Base-by-base conservation (phyloP, 2,113 vertebrate species). In the Brevimyrus niger region DNA sequence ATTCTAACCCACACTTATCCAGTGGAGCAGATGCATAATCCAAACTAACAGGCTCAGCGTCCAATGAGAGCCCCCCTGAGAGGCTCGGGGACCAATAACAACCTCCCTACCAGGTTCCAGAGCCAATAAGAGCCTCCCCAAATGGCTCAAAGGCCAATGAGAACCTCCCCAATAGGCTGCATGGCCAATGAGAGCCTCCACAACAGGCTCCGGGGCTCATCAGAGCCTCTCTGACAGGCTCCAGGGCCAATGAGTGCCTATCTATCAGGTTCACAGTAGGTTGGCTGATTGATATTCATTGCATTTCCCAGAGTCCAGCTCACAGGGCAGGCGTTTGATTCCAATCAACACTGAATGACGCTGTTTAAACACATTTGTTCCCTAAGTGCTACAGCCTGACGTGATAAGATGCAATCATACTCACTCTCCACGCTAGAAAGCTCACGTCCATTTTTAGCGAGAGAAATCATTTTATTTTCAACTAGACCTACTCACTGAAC, bases 271-370 rank as follows among this genome's bases (percentile, higher is more conserved):
- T 80, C 35, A 31, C 73, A 19, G 73, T 80, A 42, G 47, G 17
- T 86, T 82, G 55, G 38, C 21, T 31, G 53, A 85, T 85, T 61
- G 82, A 85, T 17, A 85, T 38, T 85, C 42, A n/a, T 38, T 21
- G 13, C 31, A 80, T 82, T 82, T 50, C 48, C 38, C n/a, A 31
- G 42, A 9, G 58, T 73, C 21, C 53, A 35, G 61, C 42, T 69
- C 44, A 44, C 21, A 38, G 47, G 42, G 23, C 88, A 50, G 51
- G n/a, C 38, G 23, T 80, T 85, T 85, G 50, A 53, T 82, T 51
- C 88, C 88, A 82, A 87, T 87, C 85, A 31, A 87, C 85, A 55
- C 48, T 87, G n/a, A 87, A 87, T 55, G 47, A 55, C 7, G 23
- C 35, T 46, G 53, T 50, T 87, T 58, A 87, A 46, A 65, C 87